Evolutionary conservation across 2,888 invertebrate species (phyloP), one percentile per base, ranked within the genome.

Genomic region (Drosophila histrio): DNA sequence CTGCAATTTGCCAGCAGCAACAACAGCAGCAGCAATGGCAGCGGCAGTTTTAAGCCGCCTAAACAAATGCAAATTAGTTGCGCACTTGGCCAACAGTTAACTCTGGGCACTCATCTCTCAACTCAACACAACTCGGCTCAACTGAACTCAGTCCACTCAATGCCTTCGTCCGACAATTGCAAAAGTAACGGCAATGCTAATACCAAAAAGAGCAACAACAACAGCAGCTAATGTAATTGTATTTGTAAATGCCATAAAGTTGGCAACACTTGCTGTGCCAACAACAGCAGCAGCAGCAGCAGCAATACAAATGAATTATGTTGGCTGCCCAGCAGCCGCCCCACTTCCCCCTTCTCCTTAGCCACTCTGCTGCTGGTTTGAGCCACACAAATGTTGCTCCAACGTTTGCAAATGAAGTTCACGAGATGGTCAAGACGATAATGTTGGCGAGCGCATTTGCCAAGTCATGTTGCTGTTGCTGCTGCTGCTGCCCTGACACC

Each of bases 201-300:
- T 49, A 46, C 79, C 70, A 54, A 49, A 66, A 68, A 61, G 66
- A 72, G 59, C 63, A 56, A 46, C 74, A 53, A 21, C 38, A 53
- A 38, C 52, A 15, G 17, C 54, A 47, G 81, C 72, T 76, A 77
- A 76, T 83, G 88, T 84, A 77, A 87, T 88, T 87, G 84, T 83
- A 77, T 81, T 87, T 87, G 88, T 87, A 85, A 87, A 86, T 84
- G 89, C 87, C 86, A 79, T 85, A 84, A 88, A 87, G 89, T 84
- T 85, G 84, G 87, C 82, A 85, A 85, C 89, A 87, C 80, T 87
- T 87, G 82, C 86, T 88, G 68, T 82, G 85, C 87, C 80, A 76
- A 67, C 79, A 70, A 47, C 72, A 46, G 17, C 43, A 38, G 36
- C 32, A 30, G 24, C 38, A 44, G 41, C 64, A 54, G 39, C 77